A percentile compares a stretch with the other conserved stretches of the same genome.
phyloP scores from a whole-genome alignment of 2,888 invertebrate species.

The Acanthosepion esculentum region DNA sequence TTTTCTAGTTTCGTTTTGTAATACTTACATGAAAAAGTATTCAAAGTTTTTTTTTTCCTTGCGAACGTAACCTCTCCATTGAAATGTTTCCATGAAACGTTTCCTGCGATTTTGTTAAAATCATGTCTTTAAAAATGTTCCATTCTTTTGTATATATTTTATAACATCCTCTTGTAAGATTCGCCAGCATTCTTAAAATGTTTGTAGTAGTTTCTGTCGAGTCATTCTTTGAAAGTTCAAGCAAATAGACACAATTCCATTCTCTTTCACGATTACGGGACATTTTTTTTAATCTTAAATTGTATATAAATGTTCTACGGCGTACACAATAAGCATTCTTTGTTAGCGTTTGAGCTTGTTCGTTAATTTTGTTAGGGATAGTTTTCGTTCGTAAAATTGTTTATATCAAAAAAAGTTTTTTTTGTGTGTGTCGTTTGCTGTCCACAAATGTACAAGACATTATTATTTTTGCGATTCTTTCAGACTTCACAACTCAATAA shows the following conservation, averaged over 20 bases:
- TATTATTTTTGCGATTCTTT: not conserved
- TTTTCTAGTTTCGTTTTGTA: not conserved
- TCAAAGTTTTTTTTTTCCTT: not conserved
- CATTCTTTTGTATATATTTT: not conserved
- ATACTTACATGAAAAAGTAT: not conserved
- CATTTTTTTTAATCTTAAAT: not conserved
- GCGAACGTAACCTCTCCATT: not conserved
- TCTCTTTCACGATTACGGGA: not conserved
- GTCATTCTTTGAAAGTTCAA: not conserved
- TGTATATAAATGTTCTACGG: not conserved
- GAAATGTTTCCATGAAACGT: not conserved
- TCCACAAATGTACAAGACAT: not conserved
- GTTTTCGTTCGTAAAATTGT: not conserved
- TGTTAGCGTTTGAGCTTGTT: not conserved
- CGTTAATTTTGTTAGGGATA: not conserved
- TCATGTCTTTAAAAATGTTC: not conserved
- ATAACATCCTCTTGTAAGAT: not conserved
- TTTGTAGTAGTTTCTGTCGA: not conserved
- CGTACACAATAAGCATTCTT: not conserved
- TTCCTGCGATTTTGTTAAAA: not conserved
- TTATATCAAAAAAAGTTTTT: not conserved
- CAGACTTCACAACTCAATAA: conserved; percentile 43
- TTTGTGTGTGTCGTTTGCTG: not conserved
- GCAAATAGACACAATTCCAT: not conserved
- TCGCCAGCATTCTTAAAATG: conserved; percentile 13